Evolutionary conservation across 2,797 vertebrate genomes (phyloP).

Genomic region (Enoplosus armatus): DNA sequence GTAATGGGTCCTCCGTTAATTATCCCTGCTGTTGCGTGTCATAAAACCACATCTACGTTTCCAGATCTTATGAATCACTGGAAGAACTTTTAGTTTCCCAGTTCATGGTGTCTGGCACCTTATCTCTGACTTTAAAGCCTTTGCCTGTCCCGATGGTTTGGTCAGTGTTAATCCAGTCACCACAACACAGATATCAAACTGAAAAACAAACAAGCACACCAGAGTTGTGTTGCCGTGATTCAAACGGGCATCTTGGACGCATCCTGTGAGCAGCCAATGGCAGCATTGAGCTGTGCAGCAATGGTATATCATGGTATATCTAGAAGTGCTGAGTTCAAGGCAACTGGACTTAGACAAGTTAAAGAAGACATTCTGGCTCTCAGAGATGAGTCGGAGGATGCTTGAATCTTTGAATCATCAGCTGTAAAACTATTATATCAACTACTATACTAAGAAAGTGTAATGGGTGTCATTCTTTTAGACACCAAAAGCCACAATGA

Average conservation of each 20-base stretch:
- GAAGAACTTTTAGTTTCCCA: constrained; percentile 9
- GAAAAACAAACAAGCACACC: background rate
- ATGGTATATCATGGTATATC: background rate
- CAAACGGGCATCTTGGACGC: background rate
- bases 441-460: background rate
- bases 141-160: background rate
- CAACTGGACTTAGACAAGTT: background rate
- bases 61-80: constrained; percentile 27
- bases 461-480: background rate
- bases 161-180: background rate
- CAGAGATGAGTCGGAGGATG: background rate
- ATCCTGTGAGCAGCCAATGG: background rate
- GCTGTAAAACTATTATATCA: background rate
- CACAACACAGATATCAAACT: constrained; percentile 3
- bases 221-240: background rate
- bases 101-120: constrained; percentile 2
- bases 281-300: background rate
- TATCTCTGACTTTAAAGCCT: background rate
- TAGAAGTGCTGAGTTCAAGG: background rate
- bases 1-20: constrained; percentile 22
- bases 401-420: background rate
- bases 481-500: background rate
- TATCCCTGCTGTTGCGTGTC: constrained; percentile 24
- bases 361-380: background rate
- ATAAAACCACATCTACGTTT: constrained; percentile 30